Conservation (phyloP, 1,140 invertebrate genomes). For the Xylocopa sonorina region DNA sequence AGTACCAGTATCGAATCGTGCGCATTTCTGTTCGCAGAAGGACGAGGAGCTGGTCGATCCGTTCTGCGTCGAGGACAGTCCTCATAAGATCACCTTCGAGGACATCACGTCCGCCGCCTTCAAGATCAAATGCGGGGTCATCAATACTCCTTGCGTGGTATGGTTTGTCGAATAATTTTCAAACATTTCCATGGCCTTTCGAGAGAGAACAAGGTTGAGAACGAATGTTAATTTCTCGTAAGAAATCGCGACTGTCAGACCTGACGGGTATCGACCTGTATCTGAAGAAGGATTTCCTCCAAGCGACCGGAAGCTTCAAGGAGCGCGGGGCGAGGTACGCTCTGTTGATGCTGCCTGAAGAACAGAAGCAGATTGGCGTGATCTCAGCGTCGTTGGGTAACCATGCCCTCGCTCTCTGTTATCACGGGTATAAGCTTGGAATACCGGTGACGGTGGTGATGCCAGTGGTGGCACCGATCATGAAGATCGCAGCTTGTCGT, state of each 20-base stretch:
- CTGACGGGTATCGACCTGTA: constrained; percentile 92
- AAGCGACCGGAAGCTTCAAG: constrained; percentile 96
- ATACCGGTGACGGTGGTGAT: constrained; percentile 96
- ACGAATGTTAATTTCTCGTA: constrained; percentile 35
- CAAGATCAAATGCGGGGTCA: constrained; percentile 92
- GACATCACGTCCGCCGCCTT: constrained; percentile 95
- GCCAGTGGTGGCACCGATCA: constrained; percentile 94
- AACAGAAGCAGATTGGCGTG: constrained; percentile 89
- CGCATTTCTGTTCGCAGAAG: constrained; percentile 28
- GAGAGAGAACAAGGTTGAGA: neutral
- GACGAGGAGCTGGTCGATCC: constrained; percentile 84
- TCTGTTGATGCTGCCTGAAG: constrained; percentile 87
- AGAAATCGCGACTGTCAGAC: constrained; percentile 91
- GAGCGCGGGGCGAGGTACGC: constrained; percentile 95
- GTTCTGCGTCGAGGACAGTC: constrained; percentile 89
- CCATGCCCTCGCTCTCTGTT: constrained; percentile 93
- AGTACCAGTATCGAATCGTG: neutral
- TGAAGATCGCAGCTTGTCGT: constrained; percentile 95
- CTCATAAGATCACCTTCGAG: constrained; percentile 89
- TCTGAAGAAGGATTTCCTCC: constrained; percentile 96
- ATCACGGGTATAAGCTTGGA: constrained; percentile 91
- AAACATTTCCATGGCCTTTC: neutral
- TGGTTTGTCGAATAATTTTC: constrained; percentile 61
- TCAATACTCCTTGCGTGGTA: constrained; percentile 93
- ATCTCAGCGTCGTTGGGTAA: constrained; percentile 97